Percentiles rank a stretch among this genome's conserved stretches.
These are phyloP conservation scores for Lepus townsendii DNA, from an alignment of 2,797 vertebrate genomes.

Conservation along the genomic window DNA sequence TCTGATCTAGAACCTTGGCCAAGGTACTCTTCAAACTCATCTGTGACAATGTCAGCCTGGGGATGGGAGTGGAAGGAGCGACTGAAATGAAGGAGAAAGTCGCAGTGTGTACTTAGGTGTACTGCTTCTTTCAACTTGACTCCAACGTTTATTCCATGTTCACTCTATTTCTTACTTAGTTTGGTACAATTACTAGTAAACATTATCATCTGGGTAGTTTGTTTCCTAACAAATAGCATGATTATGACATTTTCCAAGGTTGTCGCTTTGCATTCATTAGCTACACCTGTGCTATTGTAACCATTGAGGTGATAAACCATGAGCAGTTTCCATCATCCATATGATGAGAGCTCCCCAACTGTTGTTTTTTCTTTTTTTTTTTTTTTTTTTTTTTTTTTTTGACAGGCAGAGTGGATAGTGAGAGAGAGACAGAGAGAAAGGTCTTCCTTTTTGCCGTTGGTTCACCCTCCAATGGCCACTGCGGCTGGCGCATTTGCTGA, in stretches of 20 bases:
- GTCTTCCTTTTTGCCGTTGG: no score
- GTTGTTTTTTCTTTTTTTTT: no score
- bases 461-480: no score
- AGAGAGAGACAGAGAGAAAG: no score
- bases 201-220: background rate
- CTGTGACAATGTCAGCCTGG: background rate
- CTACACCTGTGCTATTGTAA: background rate
- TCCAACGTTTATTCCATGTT: slow-evolving; percentile 22
- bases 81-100: background rate
- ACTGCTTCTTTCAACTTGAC: background rate
- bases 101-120: background rate
- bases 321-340: background rate
- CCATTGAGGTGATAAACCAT: background rate
- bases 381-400: no score
- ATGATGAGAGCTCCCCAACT: background rate
- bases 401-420: no score
- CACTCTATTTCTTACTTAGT: background rate
- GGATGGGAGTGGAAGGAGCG: background rate
- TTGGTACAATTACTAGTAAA: background rate
- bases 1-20: background rate
- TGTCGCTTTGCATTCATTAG: slow-evolving; percentile 28
- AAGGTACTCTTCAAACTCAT: background rate
- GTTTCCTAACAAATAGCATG: slow-evolving; percentile 47
- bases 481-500: no score
- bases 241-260: slow-evolving; percentile 9